phyloP scores from a whole-genome alignment of 1,140 invertebrate genomes.

The Nephila pilipes region DNA sequence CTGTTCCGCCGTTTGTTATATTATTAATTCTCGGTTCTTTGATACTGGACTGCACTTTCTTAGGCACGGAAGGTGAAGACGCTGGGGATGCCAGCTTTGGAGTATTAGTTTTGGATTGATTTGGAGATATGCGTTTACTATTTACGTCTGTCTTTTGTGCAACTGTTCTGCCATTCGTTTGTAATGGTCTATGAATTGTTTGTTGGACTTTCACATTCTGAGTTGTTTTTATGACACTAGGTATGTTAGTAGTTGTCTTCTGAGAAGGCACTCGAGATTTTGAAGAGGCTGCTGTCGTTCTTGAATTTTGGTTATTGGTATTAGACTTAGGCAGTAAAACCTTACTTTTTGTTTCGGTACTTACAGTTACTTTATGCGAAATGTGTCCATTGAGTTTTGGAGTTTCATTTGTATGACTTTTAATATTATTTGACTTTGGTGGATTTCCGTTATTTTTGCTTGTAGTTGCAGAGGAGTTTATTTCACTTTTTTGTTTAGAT shows the following conservation, averaged over 20 bases:
- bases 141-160: constrained; percentile 18
- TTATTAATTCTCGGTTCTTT: constrained; percentile 9
- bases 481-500: not conserved
- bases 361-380: constrained; percentile 64
- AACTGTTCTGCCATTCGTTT: not conserved
- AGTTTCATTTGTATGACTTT: not conserved
- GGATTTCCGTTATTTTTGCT: not conserved
- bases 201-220: constrained; percentile 68
- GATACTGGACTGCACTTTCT: not conserved
- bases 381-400: constrained; percentile 44
- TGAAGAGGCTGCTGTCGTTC: not conserved
- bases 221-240: constrained; percentile 66
- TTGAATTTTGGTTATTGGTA: not conserved
- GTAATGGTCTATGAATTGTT: constrained; percentile 22
- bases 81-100: not conserved
- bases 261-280: constrained; percentile 21
- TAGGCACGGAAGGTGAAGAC: not conserved
- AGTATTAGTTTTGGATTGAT: not conserved
- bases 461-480: not conserved
- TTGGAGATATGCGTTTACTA: not conserved
- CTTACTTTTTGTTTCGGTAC: constrained; percentile 65
- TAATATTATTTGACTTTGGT: not conserved
- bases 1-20: constrained; percentile 39
- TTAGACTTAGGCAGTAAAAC: constrained; percentile 34
- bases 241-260: constrained; percentile 36